Evolutionary conservation across 2,888 invertebrate species (phyloP).

Genomic region (Chironomus tentans): DNA sequence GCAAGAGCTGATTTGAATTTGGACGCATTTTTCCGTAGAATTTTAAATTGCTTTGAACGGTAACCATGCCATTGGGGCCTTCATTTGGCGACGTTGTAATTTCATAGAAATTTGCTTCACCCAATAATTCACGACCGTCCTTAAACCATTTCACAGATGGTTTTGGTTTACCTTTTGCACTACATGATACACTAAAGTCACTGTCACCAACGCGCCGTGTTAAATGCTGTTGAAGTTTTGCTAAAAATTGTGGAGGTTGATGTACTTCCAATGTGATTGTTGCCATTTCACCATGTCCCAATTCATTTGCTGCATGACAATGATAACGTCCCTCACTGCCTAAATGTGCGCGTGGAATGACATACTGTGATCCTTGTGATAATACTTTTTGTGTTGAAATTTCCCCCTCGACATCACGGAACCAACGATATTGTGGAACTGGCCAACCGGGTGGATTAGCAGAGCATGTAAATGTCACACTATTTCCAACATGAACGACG

Average conservation of each 20-base stretch:
- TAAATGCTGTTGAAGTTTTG: constrained; percentile 72
- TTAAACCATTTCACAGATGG: constrained; percentile 80
- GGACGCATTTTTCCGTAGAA: constrained; percentile 73
- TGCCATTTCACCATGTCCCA: constrained; percentile 77
- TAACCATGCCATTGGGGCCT: constrained; percentile 68
- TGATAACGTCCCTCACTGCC: constrained; percentile 82
- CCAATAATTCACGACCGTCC: constrained; percentile 68
- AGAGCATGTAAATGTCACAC: constrained; percentile 73
- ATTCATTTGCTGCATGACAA: constrained; percentile 82
- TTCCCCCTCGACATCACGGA: constrained; percentile 61
- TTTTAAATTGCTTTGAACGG: constrained; percentile 70
- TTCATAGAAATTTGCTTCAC: constrained; percentile 69
- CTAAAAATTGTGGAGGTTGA: constrained; percentile 77
- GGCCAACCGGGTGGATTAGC: constrained; percentile 91
- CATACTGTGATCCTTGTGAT: constrained; percentile 72
- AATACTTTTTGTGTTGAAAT: constrained; percentile 55
- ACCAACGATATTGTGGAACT: constrained; percentile 82
- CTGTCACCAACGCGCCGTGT: constrained; percentile 70
- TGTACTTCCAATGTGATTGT: constrained; percentile 77
- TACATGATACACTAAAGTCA: constrained; percentile 71
- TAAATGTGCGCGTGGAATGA: constrained; percentile 74
- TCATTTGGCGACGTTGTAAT: constrained; percentile 70
- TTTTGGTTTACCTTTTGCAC: constrained; percentile 79
- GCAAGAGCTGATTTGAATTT: constrained; percentile 64
- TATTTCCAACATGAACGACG: constrained; percentile 72